Percentiles rank a stretch among this genome's conserved stretches.
Evolutionary conservation across 2,797 vertebrate species (phyloP).

Genomic region (Sebastes matsubarae): DNA sequence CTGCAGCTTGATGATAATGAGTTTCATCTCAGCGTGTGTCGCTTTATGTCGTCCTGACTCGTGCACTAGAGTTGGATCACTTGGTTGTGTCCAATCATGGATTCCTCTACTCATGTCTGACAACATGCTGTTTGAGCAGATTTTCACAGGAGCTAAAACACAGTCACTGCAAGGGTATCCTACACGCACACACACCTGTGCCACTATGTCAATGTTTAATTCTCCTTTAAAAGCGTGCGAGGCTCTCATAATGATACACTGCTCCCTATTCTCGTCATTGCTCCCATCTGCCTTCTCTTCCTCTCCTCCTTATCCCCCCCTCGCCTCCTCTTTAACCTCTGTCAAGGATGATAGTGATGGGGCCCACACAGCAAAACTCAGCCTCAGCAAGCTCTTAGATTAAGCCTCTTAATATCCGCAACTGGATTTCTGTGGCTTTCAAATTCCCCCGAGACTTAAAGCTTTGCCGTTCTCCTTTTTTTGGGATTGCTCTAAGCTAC

Average conservation of each 20-base stretch:
- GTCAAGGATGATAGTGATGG: conserved; percentile 80
- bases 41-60: conserved; percentile 42
- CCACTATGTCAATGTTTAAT: conserved; percentile 34
- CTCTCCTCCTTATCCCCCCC: conserved; percentile 65
- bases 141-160: conserved; percentile 3
- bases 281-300: conserved; percentile 57
- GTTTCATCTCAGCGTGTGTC: conserved; percentile 53
- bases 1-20: conserved; percentile 69
- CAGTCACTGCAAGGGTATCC: background rate
- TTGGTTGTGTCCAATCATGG: conserved; percentile 56
- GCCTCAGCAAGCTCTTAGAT: conserved; percentile 80
- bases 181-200: background rate
- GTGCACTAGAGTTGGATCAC: conserved; percentile 30
- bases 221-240: conserved; percentile 35
- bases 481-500: conserved; percentile 70
- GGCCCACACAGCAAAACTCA: conserved; percentile 78
- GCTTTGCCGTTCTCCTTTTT: conserved; percentile 75
- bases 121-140: conserved; percentile 18
- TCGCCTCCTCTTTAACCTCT: conserved; percentile 75
- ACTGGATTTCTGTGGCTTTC: conserved; percentile 82
- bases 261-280: conserved; percentile 39
- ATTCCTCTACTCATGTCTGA: conserved; percentile 22
- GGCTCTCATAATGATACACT: conserved; percentile 60
- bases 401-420: conserved; percentile 87
- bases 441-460: conserved; percentile 79